Base-by-base conservation (phyloP, 2,113 vertebrate species). In the Tinamus guttatus region DNA sequence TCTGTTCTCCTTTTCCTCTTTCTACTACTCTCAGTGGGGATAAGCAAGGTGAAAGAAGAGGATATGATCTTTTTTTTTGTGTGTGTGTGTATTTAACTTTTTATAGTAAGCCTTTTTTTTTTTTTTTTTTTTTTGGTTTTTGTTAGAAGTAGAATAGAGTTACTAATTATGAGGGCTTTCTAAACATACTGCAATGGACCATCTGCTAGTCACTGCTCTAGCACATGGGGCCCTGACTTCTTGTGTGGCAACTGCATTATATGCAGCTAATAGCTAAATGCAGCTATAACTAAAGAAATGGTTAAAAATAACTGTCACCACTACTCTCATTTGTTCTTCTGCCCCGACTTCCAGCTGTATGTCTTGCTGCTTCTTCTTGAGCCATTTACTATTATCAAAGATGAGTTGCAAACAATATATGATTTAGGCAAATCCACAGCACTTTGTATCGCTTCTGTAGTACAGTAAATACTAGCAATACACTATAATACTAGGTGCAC, bases 401-500 rank as follows among this genome's bases (percentile, higher is more conserved):
- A 24, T 5, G 5, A 30, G 16, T 65, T 65, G 43, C 47, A 32
- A 43, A 34, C 30, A 51, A 13, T 4, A n/a, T 19, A 76, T 59
- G 0, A 4, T 13, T 52, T n/a, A 18, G 17, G 28, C 30, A 78
- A 59, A 64, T 17, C n/a, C 59, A 28, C 21, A 81, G 19, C 4
- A 14, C 27, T 77, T 77, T 22, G 10, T 8, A 4, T 11, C 51
- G 54, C 24, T 86, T 78, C 52, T 84, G 73, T 32, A 79, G 52
- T 38, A 14, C 0, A 0, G 11, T 47, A 40, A 81, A n/a, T n/a
- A n/a, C n/a, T n/a, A n/a, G n/a, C n/a, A n/a, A n/a, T n/a, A n/a
- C n/a, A n/a, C n/a, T n/a, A 59, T 21, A 62, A 0, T 0, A 54
- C 64, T 63, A 82, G 30, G 36, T 71, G 34, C 36, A 41, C 2